Conservation (phyloP, 2,113 vertebrate genomes). For the Numenius arquata region DNA sequence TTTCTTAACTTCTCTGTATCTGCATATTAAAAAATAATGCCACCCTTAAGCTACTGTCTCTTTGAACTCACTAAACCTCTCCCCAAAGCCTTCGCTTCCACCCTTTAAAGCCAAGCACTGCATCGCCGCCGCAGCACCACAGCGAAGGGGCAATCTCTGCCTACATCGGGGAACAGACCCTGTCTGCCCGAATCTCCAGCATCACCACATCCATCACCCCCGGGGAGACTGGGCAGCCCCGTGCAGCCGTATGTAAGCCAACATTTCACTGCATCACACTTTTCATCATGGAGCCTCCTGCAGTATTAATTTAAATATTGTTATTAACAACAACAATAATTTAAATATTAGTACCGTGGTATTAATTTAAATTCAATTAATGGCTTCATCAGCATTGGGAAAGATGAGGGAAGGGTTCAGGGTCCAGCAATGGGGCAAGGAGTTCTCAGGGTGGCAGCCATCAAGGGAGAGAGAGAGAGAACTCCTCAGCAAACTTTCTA, state of each 20-base stretch:
- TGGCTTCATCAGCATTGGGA: background rate
- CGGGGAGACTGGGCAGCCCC: background rate
- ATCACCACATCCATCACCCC: background rate
- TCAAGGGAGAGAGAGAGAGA: background rate
- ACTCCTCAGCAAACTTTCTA: background rate
- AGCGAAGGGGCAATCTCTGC: background rate
- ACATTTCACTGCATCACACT: background rate
- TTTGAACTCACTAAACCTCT: background rate
- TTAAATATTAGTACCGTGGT: background rate
- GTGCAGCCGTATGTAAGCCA: background rate
- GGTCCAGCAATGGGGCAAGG: background rate
- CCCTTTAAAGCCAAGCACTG: background rate
- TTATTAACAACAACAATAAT: too few relatives aligned
- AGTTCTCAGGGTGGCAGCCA: background rate
- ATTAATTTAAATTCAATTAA: slow-evolving; percentile 17
- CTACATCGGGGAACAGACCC: background rate
- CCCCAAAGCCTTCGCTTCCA: background rate
- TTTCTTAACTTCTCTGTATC: background rate
- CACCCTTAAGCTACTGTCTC: background rate
- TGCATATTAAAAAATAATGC: background rate
- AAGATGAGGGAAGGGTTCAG: background rate
- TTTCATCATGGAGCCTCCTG: background rate
- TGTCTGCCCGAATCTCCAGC: background rate
- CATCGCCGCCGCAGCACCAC: background rate
- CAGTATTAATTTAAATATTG: background rate